phyloP scores from a whole-genome alignment of 1,140 invertebrate genomes.

The Pachyrhynchus sulphureomaculatus region DNA sequence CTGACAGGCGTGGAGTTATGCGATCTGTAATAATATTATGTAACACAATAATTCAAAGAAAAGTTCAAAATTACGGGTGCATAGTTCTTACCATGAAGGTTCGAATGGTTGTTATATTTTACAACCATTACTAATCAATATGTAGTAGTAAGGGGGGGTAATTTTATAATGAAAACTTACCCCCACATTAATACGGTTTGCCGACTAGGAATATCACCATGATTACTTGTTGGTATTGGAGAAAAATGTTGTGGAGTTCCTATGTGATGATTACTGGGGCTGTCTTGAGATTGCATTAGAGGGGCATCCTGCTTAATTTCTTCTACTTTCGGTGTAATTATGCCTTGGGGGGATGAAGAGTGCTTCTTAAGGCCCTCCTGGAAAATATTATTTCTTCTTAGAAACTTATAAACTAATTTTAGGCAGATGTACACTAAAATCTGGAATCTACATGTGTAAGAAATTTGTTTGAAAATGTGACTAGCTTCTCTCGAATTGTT shows the following conservation, averaged over 20 bases:
- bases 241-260: conserved; percentile 56
- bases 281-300: conserved; percentile 49
- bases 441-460: too few species aligned
- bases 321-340: conserved; percentile 65
- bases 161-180: conserved; percentile 2
- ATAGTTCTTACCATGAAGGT: too few species aligned
- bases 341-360: conserved; percentile 57
- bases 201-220: conserved; percentile 59
- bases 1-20: conserved; percentile 30
- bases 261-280: conserved; percentile 51
- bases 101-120: too few species aligned
- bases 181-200: conserved; percentile 90
- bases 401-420: not conserved
- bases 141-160: not conserved
- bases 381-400: not conserved
- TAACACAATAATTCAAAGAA: too few species aligned
- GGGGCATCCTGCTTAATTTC: conserved; percentile 60
- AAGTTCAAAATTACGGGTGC: too few species aligned
- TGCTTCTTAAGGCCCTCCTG: conserved; percentile 46
- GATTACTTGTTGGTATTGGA: conserved; percentile 41
- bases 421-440: not conserved
- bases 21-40: conserved; percentile 5
- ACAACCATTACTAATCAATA: too few species aligned
- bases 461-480: too few species aligned
- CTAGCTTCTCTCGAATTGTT: too few species aligned